Evolutionary conservation across 2,888 invertebrate species (phyloP), one percentile per base, ranked within the genome.

Genomic region (Amitus sp.): DNA sequence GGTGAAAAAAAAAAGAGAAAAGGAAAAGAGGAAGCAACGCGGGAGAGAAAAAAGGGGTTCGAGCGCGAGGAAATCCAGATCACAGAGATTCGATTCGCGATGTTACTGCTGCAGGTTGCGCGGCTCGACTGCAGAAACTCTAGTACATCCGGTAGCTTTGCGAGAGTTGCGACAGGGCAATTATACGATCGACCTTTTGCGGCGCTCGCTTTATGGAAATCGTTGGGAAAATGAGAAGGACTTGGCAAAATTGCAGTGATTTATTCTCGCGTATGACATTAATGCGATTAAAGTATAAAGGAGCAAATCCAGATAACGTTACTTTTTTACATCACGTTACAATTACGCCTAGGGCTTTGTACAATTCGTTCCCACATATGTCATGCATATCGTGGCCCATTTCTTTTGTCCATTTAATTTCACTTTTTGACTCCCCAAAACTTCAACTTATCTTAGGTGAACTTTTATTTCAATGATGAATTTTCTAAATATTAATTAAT

Each of bases 51-150:
- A 50, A 60, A 59, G 50, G 50, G 68, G 61, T 57, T 68, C 74
- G 69, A 68, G 64, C 53, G 72, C 64, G 74, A 75, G 52, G 60
- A 57, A 67, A 76, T 73, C 70, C 66, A 65, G 57, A 63, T 62
- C 66, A 61, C 63, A 47, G 74, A 75, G 47, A 75, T 73, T 71
- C 68, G 72, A 76, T 72, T 69, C 71, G 59, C 64, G 68, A 62
- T 65, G 13, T 17, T 13, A 50, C 50, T 42, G 47, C 48, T 58
- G 43, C 66, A 71, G 67, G 47, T 54, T 33, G 63, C 67, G 54
- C n/a, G n/a, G 61, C 65, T 47, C 56, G 59, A 46, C 51, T n/a
- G n/a, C n/a, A 48, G 70, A 72, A 73, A 75, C 68, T 67, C 71
- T 73, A 73, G 66, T 68, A 63, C 69, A 67, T 63, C 66, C 65